Evolutionary conservation across 2,113 vertebrate species (phyloP).

Genomic region (Cyphomyrus plagiostoma): DNA sequence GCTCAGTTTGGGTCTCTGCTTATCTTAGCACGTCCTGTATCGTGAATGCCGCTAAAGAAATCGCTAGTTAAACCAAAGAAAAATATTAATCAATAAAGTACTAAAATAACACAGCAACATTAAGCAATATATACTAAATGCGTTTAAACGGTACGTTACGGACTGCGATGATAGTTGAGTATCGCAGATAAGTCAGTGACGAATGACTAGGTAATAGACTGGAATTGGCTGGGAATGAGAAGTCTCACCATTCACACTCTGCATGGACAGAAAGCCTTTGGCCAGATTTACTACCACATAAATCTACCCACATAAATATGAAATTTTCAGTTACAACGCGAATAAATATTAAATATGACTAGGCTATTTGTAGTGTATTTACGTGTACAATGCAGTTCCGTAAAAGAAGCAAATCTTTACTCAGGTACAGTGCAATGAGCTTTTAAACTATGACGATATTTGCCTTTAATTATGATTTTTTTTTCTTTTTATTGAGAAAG

Average conservation of each 20-base stretch:
- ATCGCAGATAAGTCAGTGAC: not conserved
- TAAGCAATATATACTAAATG: not conserved
- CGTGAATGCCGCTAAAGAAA: not conserved
- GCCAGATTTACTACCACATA: not conserved
- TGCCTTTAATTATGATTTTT: not conserved
- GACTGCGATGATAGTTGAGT: not conserved
- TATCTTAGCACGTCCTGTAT: not conserved
- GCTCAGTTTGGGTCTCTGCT: not conserved
- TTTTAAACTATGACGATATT: not conserved
- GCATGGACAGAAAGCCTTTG: not conserved
- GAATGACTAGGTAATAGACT: not conserved
- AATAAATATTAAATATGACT: not conserved
- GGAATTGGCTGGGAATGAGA: not conserved
- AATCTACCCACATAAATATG: not conserved
- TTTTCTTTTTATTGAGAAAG: slow-evolving; percentile 12
- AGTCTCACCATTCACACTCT: not conserved
- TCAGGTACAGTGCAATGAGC: not conserved
- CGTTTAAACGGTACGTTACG: not conserved
- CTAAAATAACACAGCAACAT: not conserved
- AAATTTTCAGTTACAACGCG: not conserved
- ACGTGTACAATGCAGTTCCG: not conserved
- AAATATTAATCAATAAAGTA: not conserved
- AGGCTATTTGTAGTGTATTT: not conserved
- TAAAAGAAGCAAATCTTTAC: not conserved
- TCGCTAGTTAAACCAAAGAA: not conserved